Evolutionary conservation across 2,888 invertebrate species (phyloP), one percentile per base, ranked within the genome.

Genomic region (Leucophenga montana): DNA sequence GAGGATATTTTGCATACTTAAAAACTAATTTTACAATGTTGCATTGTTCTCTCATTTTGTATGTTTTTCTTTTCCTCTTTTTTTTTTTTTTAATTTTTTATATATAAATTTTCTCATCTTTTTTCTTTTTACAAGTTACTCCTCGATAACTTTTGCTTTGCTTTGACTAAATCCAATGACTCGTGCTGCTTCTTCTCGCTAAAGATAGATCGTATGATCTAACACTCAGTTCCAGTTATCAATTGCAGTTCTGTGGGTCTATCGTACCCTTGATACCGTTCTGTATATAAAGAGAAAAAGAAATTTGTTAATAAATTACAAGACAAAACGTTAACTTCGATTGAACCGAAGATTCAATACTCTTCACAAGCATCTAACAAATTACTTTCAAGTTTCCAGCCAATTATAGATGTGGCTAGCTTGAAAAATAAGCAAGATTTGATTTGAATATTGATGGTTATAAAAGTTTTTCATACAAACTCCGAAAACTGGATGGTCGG

Each of bases 201-300:
- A n/a, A n/a, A n/a, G n/a, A n/a, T n/a, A n/a, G n/a, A n/a, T 69
- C 68, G 72, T 68, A 57, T 68, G 59, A 18, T 62, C 46, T 27
- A 27, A 4, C 39, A 54, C 46, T 70, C 69, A 70, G 69, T 70
- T 59, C 69, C 27, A 70, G 39, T 67, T 61, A 46, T 59, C n/a
- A 57, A 59, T 31, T 31, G 16, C 27, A 59, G 50, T 69, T 54
- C 64, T 68, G 20, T 46, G 31, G 66, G 71, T 78, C 79, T 82
- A 87, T 83, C 87, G 87, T 77, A 86, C 85, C 66, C 86, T 75
- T 68, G 87, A 82, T 70, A 85, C 85, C 70, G 86, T 85, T 78
- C 87, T 87, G 77, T 3, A 84, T 31, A n/a, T 20, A 70, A 66
- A 62, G 14, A 67, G 59, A 56, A 56, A 46, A 65, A 44, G 0